A percentile compares a stretch with the other conserved stretches of the same genome.
Conservation (phyloP, 2,888 invertebrate genomes). For the Diadegma fenestrale region DNA sequence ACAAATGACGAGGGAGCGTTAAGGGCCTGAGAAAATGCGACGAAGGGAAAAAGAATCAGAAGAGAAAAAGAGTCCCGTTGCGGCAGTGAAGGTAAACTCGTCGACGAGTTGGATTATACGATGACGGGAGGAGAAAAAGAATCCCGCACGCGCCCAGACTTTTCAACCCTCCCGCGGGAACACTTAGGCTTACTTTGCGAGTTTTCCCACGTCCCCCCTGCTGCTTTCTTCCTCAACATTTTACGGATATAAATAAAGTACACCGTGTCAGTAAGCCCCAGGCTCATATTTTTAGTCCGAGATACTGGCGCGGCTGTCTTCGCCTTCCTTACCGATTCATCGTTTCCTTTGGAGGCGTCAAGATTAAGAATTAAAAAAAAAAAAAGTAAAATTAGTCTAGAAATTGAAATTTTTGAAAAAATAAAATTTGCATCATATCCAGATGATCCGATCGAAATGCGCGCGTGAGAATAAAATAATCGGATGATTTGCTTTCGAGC, state of each 20-base stretch:
- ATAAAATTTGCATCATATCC: neutral
- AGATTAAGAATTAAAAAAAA: neutral
- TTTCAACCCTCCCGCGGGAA: slow-evolving; percentile 58
- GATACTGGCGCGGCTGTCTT: slow-evolving; percentile 40
- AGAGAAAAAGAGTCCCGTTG: slow-evolving; percentile 56
- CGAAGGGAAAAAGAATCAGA: slow-evolving; percentile 2
- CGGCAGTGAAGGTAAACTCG: slow-evolving; percentile 66
- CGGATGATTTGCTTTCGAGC: slow-evolving; percentile 24
- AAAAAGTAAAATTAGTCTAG: no score
- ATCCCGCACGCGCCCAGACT: slow-evolving; percentile 57
- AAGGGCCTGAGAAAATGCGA: neutral
- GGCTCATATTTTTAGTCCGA: slow-evolving; percentile 35
- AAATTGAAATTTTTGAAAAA: neutral
- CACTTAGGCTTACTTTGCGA: slow-evolving; percentile 67
- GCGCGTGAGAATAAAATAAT: slow-evolving; percentile 27
- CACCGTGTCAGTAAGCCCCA: neutral
- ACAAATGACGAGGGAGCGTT: neutral
- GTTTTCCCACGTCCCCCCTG: slow-evolving; percentile 59
- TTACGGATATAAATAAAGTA: neutral
- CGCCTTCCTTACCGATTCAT: slow-evolving; percentile 18
- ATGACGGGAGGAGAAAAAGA: slow-evolving; percentile 44
- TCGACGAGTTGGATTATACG: slow-evolving; percentile 48
- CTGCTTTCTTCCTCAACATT: slow-evolving; percentile 38
- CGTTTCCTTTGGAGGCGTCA: slow-evolving; percentile 18
- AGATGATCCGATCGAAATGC: neutral